Conservation (phyloP, 2,797 vertebrate species). For the Phataginus tetradactyla region DNA sequence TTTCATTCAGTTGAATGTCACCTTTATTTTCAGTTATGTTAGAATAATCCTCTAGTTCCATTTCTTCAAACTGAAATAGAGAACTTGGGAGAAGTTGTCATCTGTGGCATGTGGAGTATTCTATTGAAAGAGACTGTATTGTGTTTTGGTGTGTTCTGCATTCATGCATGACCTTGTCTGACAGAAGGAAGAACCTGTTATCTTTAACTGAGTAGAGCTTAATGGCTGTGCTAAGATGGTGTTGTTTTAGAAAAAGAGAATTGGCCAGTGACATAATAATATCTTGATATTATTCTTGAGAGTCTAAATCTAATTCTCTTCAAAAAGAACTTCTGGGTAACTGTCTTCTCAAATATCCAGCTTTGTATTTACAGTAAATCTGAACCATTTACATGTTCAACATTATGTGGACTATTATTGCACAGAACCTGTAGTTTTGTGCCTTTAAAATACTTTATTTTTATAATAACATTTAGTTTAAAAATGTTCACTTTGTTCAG, state of each 20-base stretch:
- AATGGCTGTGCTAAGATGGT: background rate
- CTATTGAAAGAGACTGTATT: background rate
- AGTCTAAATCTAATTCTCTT: background rate
- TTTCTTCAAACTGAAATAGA: slow-evolving; percentile 39
- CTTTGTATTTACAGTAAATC: background rate
- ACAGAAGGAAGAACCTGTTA: background rate
- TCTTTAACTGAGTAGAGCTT: background rate
- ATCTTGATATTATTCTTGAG: background rate
- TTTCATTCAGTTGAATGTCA: slow-evolving; percentile 20
- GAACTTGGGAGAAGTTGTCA: background rate
- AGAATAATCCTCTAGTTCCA: slow-evolving; percentile 40
- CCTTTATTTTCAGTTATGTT: background rate
- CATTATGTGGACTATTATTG: background rate
- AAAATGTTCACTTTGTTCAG: background rate
- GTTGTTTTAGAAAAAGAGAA: slow-evolving; percentile 29
- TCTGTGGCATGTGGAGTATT: background rate
- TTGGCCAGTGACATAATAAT: background rate
- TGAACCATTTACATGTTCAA: background rate
- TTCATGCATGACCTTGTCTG: background rate
- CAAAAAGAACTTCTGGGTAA: slow-evolving; percentile 14
- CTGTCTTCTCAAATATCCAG: background rate
- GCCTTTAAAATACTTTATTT: slow-evolving; percentile 22
- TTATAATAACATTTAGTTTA: background rate
- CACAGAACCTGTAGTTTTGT: background rate
- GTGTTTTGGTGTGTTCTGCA: background rate